phyloP scores from a whole-genome alignment of 2,888 invertebrate species.

The Pollenia angustigena region DNA sequence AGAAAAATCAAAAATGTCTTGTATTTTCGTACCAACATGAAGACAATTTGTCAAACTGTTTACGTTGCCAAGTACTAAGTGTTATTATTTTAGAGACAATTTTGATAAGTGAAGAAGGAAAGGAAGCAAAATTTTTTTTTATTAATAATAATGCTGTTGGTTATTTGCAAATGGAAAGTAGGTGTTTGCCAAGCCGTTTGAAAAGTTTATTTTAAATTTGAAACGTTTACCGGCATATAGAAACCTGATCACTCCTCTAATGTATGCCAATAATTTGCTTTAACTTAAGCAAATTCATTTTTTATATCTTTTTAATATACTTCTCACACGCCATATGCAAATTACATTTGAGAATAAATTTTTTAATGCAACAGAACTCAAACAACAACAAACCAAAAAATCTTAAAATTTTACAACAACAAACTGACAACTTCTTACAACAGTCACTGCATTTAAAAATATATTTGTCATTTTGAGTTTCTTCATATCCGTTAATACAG shows the following conservation, averaged over 20 bases:
- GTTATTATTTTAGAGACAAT: too few relatives aligned
- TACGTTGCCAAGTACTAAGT: too few relatives aligned
- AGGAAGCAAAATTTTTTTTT: too few relatives aligned
- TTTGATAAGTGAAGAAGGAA: too few relatives aligned
- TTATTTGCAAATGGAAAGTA: neutral
- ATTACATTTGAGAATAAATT: slow-evolving; percentile 11
- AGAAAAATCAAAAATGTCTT: too few relatives aligned
- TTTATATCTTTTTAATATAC: slow-evolving; percentile 61
- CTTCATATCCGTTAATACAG: slow-evolving; percentile 27
- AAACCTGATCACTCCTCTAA: too few relatives aligned
- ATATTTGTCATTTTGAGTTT: slow-evolving; percentile 27
- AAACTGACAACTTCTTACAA: neutral
- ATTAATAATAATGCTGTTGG: neutral
- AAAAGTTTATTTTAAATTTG: too few relatives aligned
- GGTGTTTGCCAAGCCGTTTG: too few relatives aligned
- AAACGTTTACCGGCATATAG: too few relatives aligned
- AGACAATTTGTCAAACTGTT: too few relatives aligned
- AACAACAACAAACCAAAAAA: neutral
- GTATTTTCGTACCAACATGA: too few relatives aligned
- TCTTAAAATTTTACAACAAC: slow-evolving; percentile 9
- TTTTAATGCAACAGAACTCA: neutral
- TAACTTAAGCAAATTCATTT: neutral
- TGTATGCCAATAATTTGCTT: neutral
- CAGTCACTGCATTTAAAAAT: slow-evolving; percentile 21
- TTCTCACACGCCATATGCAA: slow-evolving; percentile 67